These are phyloP conservation scores for Brachynemurus nebulosus DNA, from an alignment of 2,888 invertebrate species.

Conservation along the genomic window DNA sequence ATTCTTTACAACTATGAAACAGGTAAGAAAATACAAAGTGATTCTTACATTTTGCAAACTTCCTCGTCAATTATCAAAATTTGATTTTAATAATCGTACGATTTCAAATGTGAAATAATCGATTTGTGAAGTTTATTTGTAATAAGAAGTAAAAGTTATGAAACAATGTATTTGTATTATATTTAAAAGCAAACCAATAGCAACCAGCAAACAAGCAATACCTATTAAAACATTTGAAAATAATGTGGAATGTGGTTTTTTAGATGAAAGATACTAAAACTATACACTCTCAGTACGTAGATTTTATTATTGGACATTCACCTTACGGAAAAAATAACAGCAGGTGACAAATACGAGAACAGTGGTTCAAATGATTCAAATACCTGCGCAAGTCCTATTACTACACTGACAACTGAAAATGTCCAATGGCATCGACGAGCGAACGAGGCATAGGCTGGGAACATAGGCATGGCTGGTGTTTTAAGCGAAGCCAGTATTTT, in stretches of 20 bases:
- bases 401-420: slow-evolving; percentile 2
- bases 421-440: not conserved
- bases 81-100: too few relatives aligned
- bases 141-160: too few relatives aligned
- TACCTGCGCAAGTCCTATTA: slow-evolving; percentile 2
- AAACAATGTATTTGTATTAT: too few relatives aligned
- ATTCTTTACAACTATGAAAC: too few relatives aligned
- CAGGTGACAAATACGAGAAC: slow-evolving; percentile 1
- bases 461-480: slow-evolving; percentile 2
- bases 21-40: too few relatives aligned
- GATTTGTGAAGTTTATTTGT: too few relatives aligned
- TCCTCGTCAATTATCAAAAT: too few relatives aligned
- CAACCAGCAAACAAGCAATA: too few relatives aligned
- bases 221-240: too few relatives aligned
- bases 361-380: slow-evolving; percentile 1
- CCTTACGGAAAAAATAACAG: slow-evolving; percentile 2
- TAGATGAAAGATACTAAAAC: not conserved
- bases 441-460: not conserved
- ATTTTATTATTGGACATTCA: slow-evolving; percentile 1
- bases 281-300: not conserved
- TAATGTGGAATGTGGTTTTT: not conserved
- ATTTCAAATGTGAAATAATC: too few relatives aligned
- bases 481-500: not conserved
- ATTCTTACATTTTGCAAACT: too few relatives aligned
- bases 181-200: too few relatives aligned